Base-by-base conservation (phyloP, 2,888 invertebrate species). In the Diabrotica balteata region DNA sequence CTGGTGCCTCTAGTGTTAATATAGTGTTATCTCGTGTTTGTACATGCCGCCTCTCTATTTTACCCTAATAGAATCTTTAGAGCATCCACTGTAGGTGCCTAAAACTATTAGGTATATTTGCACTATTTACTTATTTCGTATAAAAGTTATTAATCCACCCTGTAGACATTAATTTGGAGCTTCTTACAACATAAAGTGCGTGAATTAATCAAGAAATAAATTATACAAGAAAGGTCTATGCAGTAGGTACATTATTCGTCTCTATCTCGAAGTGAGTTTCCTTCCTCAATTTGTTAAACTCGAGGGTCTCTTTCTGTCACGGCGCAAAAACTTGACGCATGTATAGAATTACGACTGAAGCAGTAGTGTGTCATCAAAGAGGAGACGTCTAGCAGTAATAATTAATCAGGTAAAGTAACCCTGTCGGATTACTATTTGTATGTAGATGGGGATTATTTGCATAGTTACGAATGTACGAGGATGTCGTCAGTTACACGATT, bases 351-450 rank as follows among this genome's bases (percentile, higher is more conserved):
- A 73, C 71, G 68, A 67, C 60, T 64, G 70, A 73, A 67, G 65
- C 71, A 71, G 61, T 52, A 42, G 65, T 63, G 54, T 62, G 74
- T 72, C 73, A 68, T 75, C 76, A 75, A 76, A 75, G 74, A 73
- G 70, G 73, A 73, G 75, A 73, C 70, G 74, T 69, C 72, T 63
- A 55, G 72, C 70, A 54, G 73, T 73, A 75, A 77, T 76, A 76
- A 76, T 75, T 76, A 77, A 77, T 75, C 72, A 70, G 67, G 72
- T 75, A 69, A 71, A 71, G 72, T 74, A 71, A 69, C 71, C 73
- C 68, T 67, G 68, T 70, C 69, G 72, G 72, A 71, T 73, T 72
- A 73, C 73, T 69, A 72, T 68, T 66, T 68, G 69, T 70, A 69
- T 73, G 72, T 68, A 71, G 68, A 72, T 70, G 67, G 63, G 49